Evolutionary conservation across 2,797 vertebrate genomes (phyloP).

Genomic region (Dryobates pubescens): DNA sequence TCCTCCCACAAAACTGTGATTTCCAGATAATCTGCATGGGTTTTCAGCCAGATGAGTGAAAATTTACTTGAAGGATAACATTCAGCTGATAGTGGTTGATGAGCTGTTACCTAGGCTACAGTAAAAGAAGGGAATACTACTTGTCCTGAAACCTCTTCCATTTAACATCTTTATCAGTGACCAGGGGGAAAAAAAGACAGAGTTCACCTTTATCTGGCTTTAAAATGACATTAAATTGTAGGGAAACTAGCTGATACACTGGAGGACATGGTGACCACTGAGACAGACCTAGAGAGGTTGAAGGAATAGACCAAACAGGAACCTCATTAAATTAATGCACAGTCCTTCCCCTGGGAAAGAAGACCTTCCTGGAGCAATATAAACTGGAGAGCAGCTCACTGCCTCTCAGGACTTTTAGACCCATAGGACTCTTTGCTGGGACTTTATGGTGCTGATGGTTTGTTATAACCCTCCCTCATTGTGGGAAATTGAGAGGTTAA

Average conservation of each 20-base stretch:
- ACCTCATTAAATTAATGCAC: neutral
- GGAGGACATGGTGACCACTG: neutral
- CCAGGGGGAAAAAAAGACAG: too few relatives aligned
- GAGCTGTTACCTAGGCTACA: too few relatives aligned
- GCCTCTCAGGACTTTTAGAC: neutral
- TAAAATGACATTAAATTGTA: neutral
- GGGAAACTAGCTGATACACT: neutral
- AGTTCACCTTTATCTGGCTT: too few relatives aligned
- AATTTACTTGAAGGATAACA: too few relatives aligned
- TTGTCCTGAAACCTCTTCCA: too few relatives aligned
- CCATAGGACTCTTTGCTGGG: neutral
- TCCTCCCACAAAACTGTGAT: too few relatives aligned
- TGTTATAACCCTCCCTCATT: neutral
- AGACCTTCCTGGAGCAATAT: neutral
- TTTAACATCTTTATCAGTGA: too few relatives aligned
- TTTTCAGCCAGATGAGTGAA: too few relatives aligned
- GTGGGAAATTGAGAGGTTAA: neutral
- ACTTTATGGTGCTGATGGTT: neutral
- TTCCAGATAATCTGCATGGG: too few relatives aligned
- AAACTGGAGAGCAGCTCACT: neutral
- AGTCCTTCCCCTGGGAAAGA: neutral
- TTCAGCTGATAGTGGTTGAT: too few relatives aligned
- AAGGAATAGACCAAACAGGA: neutral
- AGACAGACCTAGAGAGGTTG: neutral
- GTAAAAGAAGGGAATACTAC: too few relatives aligned